A percentile compares a stretch with the other conserved stretches of the same genome.
These are phyloP conservation scores for Rhinogobius similis DNA, from an alignment of 2,113 vertebrate genomes.

Conservation along the genomic window DNA sequence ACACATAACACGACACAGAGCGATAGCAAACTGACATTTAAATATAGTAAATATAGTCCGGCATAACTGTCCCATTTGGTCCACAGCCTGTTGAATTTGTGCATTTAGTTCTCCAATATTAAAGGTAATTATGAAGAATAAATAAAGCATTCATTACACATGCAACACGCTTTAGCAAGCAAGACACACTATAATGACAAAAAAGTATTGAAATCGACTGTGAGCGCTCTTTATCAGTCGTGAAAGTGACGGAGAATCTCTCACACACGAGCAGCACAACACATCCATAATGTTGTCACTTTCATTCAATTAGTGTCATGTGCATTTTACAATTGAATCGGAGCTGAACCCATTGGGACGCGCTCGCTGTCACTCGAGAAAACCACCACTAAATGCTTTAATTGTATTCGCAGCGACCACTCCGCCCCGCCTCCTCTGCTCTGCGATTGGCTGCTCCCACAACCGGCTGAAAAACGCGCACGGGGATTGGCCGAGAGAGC, in stretches of 20 bases:
- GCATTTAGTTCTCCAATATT: too few species aligned
- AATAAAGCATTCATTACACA: background rate
- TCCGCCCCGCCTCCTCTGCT: conserved; percentile 47
- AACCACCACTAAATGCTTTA: conserved; percentile 65
- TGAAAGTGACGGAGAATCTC: background rate
- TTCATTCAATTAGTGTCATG: conserved; percentile 62
- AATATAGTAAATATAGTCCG: too few species aligned
- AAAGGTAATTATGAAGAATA: too few species aligned
- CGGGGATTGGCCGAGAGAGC: conserved; percentile 72
- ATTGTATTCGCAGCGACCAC: conserved; percentile 68
- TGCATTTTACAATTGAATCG: conserved; percentile 73
- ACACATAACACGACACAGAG: too few species aligned
- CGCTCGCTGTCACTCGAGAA: conserved; percentile 68
- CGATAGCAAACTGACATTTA: too few species aligned
- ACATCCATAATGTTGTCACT: conserved; percentile 1
- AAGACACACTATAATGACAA: background rate
- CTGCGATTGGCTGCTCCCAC: conserved; percentile 56
- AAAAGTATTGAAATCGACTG: background rate
- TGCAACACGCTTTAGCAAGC: background rate
- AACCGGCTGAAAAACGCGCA: conserved; percentile 24
- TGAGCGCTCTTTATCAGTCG: too few species aligned
- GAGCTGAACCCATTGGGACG: conserved; percentile 66
- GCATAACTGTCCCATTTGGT: too few species aligned
- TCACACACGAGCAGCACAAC: background rate
- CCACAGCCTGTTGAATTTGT: too few species aligned